phyloP scores from a whole-genome alignment of 2,113 vertebrate species.

The Sceloporus tristichus region DNA sequence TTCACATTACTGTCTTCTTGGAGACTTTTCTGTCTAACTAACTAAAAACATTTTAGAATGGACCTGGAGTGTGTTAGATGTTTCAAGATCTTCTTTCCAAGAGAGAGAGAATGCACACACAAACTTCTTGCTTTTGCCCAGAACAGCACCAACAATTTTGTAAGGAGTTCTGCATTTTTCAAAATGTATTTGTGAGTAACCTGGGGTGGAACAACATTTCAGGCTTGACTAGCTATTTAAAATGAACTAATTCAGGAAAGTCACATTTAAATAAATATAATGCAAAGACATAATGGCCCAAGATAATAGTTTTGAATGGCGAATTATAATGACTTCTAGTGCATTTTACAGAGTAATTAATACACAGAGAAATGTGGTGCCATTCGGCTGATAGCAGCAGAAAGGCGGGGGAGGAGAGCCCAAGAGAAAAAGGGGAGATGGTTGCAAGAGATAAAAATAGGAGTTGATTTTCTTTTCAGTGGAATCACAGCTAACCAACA shows the following conservation, averaged over 20 bases:
- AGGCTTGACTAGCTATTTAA: slow-evolving; percentile 83
- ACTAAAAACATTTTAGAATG: not conserved
- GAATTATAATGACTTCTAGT: slow-evolving; percentile 84
- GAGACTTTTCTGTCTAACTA: not conserved
- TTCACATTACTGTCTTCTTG: not conserved
- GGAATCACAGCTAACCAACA: slow-evolving; percentile 83
- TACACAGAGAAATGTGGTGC: slow-evolving; percentile 75
- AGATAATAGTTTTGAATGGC: slow-evolving; percentile 85
- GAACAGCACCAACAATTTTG: slow-evolving; percentile 43
- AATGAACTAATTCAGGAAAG: slow-evolving; percentile 82
- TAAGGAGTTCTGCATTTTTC: not conserved
- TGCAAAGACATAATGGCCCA: slow-evolving; percentile 81
- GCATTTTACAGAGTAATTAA: slow-evolving; percentile 84
- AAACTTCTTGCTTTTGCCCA: slow-evolving; percentile 37
- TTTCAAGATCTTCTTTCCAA: not conserved
- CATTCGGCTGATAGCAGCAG: slow-evolving; percentile 64
- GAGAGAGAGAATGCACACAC: not conserved
- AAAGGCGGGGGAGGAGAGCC: slow-evolving; percentile 54
- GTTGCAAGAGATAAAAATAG: slow-evolving; percentile 79
- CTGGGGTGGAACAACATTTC: slow-evolving; percentile 77
- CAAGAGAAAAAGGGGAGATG: slow-evolving; percentile 65
- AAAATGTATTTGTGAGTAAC: slow-evolving; percentile 66
- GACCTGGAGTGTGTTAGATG: not conserved
- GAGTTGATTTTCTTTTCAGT: slow-evolving; percentile 83
- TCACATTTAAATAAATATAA: slow-evolving; percentile 87